phyloP scores from a whole-genome alignment of 2,888 invertebrate species.

The Platerodrilus igneus region DNA sequence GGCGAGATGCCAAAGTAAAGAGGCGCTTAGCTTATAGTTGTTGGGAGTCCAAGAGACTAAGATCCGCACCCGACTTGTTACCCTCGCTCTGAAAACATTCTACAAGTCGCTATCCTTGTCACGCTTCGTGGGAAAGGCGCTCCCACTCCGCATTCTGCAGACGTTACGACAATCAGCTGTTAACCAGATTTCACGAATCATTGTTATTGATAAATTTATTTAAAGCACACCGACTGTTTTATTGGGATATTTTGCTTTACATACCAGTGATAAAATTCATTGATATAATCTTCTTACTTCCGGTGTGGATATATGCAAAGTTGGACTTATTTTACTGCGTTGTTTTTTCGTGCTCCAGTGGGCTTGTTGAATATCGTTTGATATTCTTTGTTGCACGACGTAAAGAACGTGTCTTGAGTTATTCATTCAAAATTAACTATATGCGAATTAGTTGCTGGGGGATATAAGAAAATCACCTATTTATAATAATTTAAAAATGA shows the following conservation, averaged over 20 bases:
- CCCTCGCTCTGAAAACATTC: slow-evolving; percentile 37
- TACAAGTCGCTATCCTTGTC: slow-evolving; percentile 44
- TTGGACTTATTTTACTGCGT: too few species aligned
- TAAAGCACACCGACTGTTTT: slow-evolving; percentile 11
- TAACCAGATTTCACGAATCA: slow-evolving; percentile 38
- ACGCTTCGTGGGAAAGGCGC: slow-evolving; percentile 41
- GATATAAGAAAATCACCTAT: too few species aligned
- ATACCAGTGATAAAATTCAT: too few species aligned
- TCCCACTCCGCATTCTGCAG: slow-evolving; percentile 40
- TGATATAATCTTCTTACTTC: too few species aligned
- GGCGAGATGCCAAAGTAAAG: slow-evolving; percentile 21
- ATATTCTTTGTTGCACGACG: too few species aligned
- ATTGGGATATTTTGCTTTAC: slow-evolving; percentile 15
- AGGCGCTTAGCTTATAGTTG: slow-evolving; percentile 20
- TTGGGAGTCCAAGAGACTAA: slow-evolving; percentile 21
- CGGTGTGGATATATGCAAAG: too few species aligned
- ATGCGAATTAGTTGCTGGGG: too few species aligned
- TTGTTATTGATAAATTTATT: slow-evolving; percentile 33
- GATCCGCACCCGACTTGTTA: slow-evolving; percentile 22
- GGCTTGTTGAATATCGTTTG: too few species aligned
- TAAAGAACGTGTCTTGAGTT: too few species aligned
- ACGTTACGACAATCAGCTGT: slow-evolving; percentile 42
- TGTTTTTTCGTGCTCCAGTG: too few species aligned
- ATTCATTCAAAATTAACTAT: too few species aligned
- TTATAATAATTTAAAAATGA: too few species aligned